Base-by-base conservation (phyloP, 2,888 invertebrate genomes). In the Acanthosepion pharaonis region DNA sequence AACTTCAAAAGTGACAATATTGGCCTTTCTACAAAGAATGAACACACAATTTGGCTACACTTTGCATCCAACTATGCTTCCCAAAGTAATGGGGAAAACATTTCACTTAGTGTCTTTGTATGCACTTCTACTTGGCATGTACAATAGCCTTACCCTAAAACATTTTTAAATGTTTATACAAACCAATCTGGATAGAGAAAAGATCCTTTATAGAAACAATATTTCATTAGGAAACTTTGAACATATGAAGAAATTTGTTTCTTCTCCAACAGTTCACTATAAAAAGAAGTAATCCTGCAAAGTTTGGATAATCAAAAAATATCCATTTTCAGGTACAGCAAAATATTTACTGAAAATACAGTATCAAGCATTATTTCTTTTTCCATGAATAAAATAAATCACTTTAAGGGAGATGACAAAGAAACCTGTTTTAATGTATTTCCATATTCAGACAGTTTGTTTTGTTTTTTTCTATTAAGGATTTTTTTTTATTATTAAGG, bases 1-100 rank as follows among this genome's bases (percentile, higher is more conserved):
- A 78, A n/a, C 78, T 78, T 78, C 78, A 78, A 78, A 78, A 78
- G n/a, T 78, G n/a, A 78, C 78, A 78, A 78, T 78, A n/a, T 78
- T 9, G n/a, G 78, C 11, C 78, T 78, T 78, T 78, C 78, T n/a
- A 78, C 78, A 78, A 78, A 28, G n/a, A n/a, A 78, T 28, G 8
- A 78, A 78, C 28, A 64, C n/a, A n/a, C 8, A 11, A n/a, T 78
- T 78, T 78, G n/a, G 2, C 78, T 78, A 28, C 78, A 78, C 8
- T 78, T n/a, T 78, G n/a, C 78, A 78, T 28, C 78, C 78, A 78
- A n/a, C 78, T n/a, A 78, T 78, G 28, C 28, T 78, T 78, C n/a
- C n/a, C 78, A n/a, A 78, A 78, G n/a, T 78, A 78, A 78, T n/a
- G 8, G n/a, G 5, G n/a, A 78, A 78, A 78, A 78, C 78, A 78